Percentiles rank a stretch among this genome's conserved stretches.
Conservation (phyloP, 1,140 invertebrate genomes). For the Aphis craccivora region DNA sequence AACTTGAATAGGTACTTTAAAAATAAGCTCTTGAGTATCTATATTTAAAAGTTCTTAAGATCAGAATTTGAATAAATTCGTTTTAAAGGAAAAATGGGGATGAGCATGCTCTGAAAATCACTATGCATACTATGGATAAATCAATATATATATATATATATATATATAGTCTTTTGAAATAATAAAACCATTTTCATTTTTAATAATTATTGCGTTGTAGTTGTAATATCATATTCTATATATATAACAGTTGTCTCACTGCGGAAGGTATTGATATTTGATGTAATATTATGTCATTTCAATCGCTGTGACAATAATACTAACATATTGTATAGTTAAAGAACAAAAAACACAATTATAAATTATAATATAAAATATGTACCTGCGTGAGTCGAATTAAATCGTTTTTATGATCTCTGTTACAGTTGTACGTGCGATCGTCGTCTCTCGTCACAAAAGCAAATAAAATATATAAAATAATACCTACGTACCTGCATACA, state of each 20-base stretch:
- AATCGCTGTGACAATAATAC: background rate
- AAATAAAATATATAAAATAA: constrained; percentile 2
- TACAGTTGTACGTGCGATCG: background rate
- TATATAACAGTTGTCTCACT: background rate
- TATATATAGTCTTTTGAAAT: no score
- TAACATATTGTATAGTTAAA: background rate
- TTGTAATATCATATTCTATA: no score
- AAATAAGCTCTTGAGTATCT: no score
- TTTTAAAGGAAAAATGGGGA: no score
- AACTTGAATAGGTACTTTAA: no score
- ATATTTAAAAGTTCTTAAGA: no score
- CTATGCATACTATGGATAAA: no score
- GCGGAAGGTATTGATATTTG: background rate
- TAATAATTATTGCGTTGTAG: no score
- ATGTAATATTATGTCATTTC: background rate
- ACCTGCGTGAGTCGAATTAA: background rate
- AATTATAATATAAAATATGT: background rate
- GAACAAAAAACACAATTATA: background rate
- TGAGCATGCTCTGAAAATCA: no score
- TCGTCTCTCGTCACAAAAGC: background rate
- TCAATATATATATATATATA: no score
- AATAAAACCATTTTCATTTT: no score
- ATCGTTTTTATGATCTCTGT: background rate
- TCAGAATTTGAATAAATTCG: no score
- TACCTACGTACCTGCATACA: background rate